Percentiles rank a stretch among this genome's conserved stretches.
phyloP scores from a whole-genome alignment of 2,113 vertebrate genomes.

The Sterna hirundo region DNA sequence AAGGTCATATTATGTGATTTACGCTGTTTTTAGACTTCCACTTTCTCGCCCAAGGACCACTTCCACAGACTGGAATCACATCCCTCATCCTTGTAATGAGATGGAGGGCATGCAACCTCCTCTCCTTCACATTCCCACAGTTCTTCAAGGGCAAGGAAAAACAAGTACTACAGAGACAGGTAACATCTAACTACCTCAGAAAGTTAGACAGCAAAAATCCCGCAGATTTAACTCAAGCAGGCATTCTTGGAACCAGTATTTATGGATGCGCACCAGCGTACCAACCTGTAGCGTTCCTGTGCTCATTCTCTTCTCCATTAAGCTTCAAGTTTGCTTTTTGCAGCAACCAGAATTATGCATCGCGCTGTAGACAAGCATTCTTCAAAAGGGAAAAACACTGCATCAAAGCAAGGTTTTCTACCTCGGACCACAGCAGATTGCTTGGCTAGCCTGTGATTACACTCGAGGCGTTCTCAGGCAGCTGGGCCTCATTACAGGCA shows the following conservation, averaged over 20 bases:
- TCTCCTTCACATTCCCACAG: background rate
- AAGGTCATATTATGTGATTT: background rate
- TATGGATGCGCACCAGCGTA: background rate
- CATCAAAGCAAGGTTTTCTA: constrained; percentile 19
- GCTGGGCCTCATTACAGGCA: constrained; percentile 26
- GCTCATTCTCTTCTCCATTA: background rate
- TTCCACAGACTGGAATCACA: background rate
- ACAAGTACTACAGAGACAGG: background rate
- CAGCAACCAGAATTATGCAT: background rate
- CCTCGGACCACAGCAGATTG: background rate
- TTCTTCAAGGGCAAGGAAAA: background rate
- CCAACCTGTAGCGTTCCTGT: background rate
- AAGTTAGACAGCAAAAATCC: background rate
- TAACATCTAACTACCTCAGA: background rate
- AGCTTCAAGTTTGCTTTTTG: background rate
- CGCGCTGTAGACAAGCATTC: background rate
- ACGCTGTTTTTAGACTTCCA: background rate
- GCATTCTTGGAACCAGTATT: background rate
- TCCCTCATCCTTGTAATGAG: background rate
- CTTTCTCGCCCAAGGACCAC: background rate
- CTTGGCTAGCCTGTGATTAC: background rate
- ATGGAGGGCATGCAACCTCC: background rate
- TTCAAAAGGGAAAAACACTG: background rate
- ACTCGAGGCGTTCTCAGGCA: background rate
- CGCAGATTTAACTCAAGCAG: background rate